Evolutionary conservation across 1,140 invertebrate genomes (phyloP), one percentile per base, ranked within the genome.

Genomic region (Yoshiicerus persimilis): DNA sequence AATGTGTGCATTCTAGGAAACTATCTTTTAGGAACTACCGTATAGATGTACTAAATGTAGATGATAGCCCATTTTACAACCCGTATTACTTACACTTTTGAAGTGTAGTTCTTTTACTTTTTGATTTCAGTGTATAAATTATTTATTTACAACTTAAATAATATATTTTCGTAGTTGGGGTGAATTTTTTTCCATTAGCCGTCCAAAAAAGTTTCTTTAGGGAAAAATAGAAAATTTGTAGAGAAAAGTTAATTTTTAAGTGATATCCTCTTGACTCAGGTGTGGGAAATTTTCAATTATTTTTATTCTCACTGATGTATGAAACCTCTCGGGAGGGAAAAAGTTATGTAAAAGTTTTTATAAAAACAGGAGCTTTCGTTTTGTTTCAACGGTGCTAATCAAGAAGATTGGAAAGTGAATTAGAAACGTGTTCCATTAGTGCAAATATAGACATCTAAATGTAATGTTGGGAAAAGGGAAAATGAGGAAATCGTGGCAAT

Each of bases 401-500:
- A 70, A 70, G 4, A 30, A 16, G 27, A 16, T 70, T 5, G 66
- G 10, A 70, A 70, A 70, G 66, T 70, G 66, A 70, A 70, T 70
- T 70, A 70, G 16, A 70, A 70, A 70, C 66, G 30, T 70, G 62
- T 64, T 27, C 62, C 62, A 64, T 64, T 64, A 64, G 62, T 23
- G 30, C 66, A 70, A 70, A 70, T 70, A 32, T 30, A 70, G 66
- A 70, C 66, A 30, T 70, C 30, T 25, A 70, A 25, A 70, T 30
- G 13, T 25, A 70, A 25, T 4, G 62, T 64, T 30, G 11, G 32
- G 39, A 41, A 25, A 47, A 10, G 30, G 38, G 38, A 62, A 62
- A 62, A 84, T 27, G 62, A 77, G 30, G 30, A n/a, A 86, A 86
- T 77, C 32, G 30, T n/a, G 86, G 36, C 62, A 47, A 86, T 86